Evolutionary conservation across 2,113 vertebrate species (phyloP).

Genomic region (Anoura caudifer): DNA sequence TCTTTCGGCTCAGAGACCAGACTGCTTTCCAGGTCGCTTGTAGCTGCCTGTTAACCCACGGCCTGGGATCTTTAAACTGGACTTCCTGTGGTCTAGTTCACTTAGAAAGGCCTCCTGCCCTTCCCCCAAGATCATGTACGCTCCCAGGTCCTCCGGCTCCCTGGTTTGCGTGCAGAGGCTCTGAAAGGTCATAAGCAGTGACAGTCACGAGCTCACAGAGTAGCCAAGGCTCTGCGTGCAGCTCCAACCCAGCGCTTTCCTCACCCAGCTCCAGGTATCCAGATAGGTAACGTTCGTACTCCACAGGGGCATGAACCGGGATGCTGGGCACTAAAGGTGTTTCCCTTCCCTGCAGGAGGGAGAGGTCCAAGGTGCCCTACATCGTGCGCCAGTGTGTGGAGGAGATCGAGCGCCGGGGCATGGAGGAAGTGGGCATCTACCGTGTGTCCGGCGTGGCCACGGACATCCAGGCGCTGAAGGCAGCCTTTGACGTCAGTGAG

Average conservation of each 20-base stretch:
- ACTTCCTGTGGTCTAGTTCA: not conserved
- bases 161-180: not conserved
- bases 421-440: slow-evolving; percentile 99
- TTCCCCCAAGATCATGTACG: not conserved
- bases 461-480: slow-evolving; percentile 96
- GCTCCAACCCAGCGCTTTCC: not conserved
- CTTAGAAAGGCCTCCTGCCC: not conserved
- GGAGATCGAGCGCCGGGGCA: slow-evolving; percentile 95
- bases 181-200: not conserved
- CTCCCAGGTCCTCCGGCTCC: not conserved
- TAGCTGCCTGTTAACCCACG: not conserved
- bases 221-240: not conserved
- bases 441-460: slow-evolving; percentile 96
- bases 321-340: not conserved
- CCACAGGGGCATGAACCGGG: accelerated
- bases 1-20: not conserved
- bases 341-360: slow-evolving; percentile 82
- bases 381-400: slow-evolving; percentile 98
- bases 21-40: not conserved
- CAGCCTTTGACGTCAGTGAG: slow-evolving; percentile 98
- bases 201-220: accelerated
- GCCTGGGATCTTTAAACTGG: not conserved
- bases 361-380: slow-evolving; percentile 98
- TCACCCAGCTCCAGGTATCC: not conserved
- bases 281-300: not conserved